phyloP scores from a whole-genome alignment of 2,797 vertebrate genomes.

The Myotis vivesi region DNA sequence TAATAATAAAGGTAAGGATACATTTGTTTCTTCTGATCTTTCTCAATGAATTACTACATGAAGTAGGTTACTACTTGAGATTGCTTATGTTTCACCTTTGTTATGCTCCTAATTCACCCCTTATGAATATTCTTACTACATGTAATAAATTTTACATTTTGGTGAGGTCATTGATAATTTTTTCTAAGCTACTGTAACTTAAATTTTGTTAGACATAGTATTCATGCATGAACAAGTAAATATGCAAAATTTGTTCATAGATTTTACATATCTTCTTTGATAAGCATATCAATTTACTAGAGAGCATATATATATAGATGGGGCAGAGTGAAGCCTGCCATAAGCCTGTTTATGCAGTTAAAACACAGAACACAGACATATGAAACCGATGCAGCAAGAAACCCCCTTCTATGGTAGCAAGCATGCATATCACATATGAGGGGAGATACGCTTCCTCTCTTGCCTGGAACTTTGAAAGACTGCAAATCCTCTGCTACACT shows the following conservation, averaged over 20 bases:
- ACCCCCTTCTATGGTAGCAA: not conserved
- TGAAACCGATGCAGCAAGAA: not conserved
- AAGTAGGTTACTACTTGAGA: not conserved
- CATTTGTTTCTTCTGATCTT: not conserved
- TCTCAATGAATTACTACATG: not conserved
- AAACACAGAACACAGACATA: not conserved
- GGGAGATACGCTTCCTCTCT: not conserved
- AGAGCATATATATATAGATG: not conserved
- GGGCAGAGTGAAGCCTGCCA: not conserved
- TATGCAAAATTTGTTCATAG: not conserved
- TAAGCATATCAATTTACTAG: not conserved
- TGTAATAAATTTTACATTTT: not conserved
- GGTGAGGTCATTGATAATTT: not conserved
- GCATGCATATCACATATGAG: accelerated
- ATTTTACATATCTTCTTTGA: not conserved
- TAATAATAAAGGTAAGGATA: not conserved
- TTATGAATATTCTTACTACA: not conserved
- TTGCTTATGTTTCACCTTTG: not conserved
- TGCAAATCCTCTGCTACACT: not conserved
- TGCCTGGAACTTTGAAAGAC: not conserved
- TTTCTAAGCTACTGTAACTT: not conserved
- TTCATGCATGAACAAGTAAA: not conserved
- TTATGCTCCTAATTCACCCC: not conserved
- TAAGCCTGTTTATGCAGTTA: not conserved
- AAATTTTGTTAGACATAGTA: not conserved